Evolutionary conservation across 2,113 vertebrate species (phyloP).

Genomic region (Prolemur simus): DNA sequence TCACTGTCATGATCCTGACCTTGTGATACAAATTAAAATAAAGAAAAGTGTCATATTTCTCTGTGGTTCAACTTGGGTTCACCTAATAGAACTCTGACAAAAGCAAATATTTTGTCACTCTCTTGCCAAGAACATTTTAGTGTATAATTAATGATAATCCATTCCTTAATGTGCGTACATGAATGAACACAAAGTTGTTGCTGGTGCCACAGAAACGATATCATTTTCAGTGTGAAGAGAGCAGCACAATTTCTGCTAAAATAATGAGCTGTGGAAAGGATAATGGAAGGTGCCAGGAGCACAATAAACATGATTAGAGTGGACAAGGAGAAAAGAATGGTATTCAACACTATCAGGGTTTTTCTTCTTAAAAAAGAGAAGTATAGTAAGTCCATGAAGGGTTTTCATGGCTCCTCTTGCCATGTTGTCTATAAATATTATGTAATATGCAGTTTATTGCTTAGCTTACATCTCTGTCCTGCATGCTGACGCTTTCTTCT

Average conservation of each 20-base stretch:
- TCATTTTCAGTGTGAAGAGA: constrained; percentile 75
- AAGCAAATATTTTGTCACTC: constrained; percentile 87
- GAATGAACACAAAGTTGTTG: constrained; percentile 79
- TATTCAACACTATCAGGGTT: constrained; percentile 76
- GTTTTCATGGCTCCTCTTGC: constrained; percentile 39
- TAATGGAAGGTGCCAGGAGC: constrained; percentile 81
- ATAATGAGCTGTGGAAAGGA: constrained; percentile 75
- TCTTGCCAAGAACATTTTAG: constrained; percentile 84
- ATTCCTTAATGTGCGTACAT: constrained; percentile 82
- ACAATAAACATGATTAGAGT: constrained; percentile 83
- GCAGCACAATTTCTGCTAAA: constrained; percentile 76
- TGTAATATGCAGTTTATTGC: neutral
- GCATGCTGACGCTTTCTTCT: neutral
- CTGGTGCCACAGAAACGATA: constrained; percentile 78
- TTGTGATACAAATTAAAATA: constrained; percentile 83
- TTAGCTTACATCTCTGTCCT: neutral
- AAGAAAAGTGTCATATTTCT: constrained; percentile 83
- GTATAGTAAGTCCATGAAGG: constrained; percentile 63
- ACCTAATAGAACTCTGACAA: constrained; percentile 85
- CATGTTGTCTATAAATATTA: constrained; percentile 39
- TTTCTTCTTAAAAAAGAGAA: constrained; percentile 75
- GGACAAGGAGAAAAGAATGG: constrained; percentile 74
- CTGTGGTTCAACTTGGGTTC: constrained; percentile 82
- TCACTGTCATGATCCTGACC: constrained; percentile 83
- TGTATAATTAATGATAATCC: constrained; percentile 86